Conservation (phyloP, 2,888 invertebrate genomes). For the Cyclophora albipunctata region DNA sequence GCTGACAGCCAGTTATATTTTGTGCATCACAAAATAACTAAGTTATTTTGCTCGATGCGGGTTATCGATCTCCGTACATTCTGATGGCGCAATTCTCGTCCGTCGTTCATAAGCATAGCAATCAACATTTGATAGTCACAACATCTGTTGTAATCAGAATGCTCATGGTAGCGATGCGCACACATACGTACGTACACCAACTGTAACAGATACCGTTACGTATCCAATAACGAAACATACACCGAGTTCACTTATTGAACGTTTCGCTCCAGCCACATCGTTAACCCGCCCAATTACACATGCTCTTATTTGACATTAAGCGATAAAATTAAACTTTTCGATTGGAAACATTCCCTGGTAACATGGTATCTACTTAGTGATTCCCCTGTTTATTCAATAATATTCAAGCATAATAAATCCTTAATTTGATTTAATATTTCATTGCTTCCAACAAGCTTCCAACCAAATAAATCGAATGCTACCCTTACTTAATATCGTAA, state of each 20-base stretch:
- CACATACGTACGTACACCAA: constrained; percentile 11
- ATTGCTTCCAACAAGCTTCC: too few relatives aligned
- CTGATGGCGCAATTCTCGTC: constrained; percentile 3
- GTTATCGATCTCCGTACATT: constrained; percentile 26
- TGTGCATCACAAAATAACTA: constrained; percentile 32
- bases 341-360: too few relatives aligned
- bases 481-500: constrained; percentile 3
- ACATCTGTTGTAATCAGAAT: constrained; percentile 25
- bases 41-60: constrained; percentile 26
- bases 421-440: too few relatives aligned
- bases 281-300: constrained; percentile 15
- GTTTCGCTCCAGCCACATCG: constrained; percentile 17
- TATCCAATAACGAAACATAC: constrained; percentile 16
- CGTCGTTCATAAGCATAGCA: constrained; percentile 7
- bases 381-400: too few relatives aligned
- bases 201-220: constrained; percentile 17
- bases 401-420: too few relatives aligned
- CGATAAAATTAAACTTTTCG: background rate
- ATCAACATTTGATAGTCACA: constrained; percentile 15
- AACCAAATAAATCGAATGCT: constrained; percentile 5
- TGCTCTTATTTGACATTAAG: constrained; percentile 2
- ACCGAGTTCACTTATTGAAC: constrained; percentile 21
- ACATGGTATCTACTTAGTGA: too few relatives aligned
- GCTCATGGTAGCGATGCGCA: constrained; percentile 6
- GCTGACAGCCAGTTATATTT: constrained; percentile 52